Conservation (phyloP, 2,113 vertebrate genomes). For the Diglossa brunneiventris region DNA sequence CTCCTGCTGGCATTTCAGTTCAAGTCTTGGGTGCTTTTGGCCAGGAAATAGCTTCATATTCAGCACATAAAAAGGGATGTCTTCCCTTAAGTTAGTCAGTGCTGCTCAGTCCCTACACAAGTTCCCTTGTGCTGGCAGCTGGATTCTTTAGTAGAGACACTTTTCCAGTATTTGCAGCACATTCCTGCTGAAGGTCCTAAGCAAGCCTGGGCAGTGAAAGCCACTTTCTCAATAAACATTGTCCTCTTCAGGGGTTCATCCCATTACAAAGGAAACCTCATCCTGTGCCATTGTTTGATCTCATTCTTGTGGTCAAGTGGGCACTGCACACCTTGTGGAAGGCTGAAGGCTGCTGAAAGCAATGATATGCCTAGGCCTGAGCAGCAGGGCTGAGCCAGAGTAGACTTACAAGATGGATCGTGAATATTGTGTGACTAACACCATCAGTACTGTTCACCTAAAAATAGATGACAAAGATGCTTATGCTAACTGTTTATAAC, state of each 20-base stretch:
- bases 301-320: not conserved
- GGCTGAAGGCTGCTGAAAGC: not conserved
- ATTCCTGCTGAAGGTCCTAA: not conserved
- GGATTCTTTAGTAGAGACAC: not conserved
- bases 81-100: not conserved
- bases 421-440: not conserved
- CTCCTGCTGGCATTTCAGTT: not conserved
- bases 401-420: not conserved
- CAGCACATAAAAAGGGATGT: not conserved
- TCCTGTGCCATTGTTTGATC: not conserved
- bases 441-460: not conserved
- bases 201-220: not conserved
- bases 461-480: not conserved
- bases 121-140: not conserved
- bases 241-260: not conserved
- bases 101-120: not conserved
- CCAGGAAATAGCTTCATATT: not conserved
- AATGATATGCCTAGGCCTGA: not conserved
- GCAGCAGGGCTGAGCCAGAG: not conserved
- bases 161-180: not conserved
- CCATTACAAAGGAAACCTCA: not conserved
- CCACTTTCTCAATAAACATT: not conserved
- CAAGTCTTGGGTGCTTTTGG: not conserved
- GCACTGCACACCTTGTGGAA: rapidly evolving
- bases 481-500: not conserved